These are phyloP conservation scores for Megaleporinus macrocephalus DNA, from an alignment of 2,113 vertebrate species.

Conservation along the genomic window DNA sequence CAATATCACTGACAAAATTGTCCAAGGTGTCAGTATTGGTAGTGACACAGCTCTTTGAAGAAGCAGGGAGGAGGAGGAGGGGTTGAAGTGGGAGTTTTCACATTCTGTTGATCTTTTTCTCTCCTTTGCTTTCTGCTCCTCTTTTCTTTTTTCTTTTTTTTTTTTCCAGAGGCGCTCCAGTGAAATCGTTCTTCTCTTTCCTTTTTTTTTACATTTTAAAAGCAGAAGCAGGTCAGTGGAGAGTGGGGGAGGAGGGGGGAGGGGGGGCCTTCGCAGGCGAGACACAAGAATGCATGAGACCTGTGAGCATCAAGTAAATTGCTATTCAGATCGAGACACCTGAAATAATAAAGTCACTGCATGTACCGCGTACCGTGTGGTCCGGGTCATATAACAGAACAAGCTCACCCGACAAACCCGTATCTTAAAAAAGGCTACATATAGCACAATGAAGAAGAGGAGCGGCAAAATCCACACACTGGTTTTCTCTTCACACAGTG, in stretches of 20 bases:
- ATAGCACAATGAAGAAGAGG: neutral
- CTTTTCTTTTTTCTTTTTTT: constrained; percentile 22
- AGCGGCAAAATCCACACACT: neutral
- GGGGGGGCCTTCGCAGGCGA: neutral
- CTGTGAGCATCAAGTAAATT: constrained; percentile 19
- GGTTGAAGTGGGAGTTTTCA: constrained; percentile 54
- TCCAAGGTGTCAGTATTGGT: constrained; percentile 77
- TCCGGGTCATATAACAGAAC: constrained; percentile 7
- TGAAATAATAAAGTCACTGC: constrained; percentile 6
- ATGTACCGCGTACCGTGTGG: neutral
- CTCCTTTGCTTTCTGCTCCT: constrained; percentile 34
- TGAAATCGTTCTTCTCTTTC: neutral
- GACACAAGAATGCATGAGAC: neutral
- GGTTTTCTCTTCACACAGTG: constrained; percentile 48
- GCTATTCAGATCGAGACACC: constrained; percentile 29
- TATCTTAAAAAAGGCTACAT: neutral
- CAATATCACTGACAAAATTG: constrained; percentile 75
- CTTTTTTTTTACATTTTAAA: constrained; percentile 43
- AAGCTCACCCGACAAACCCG: neutral
- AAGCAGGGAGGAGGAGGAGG: constrained; percentile 30
- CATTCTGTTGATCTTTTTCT: constrained; percentile 38
- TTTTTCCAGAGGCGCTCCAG: neutral
- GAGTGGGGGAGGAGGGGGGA: too few relatives aligned
- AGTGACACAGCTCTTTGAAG: constrained; percentile 65
- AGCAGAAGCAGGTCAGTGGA: neutral